Percentiles rank a stretch among this genome's conserved stretches.
phyloP scores from a whole-genome alignment of 64 coral and sea anemone genomes.

The Stichodactyla mertensii region DNA sequence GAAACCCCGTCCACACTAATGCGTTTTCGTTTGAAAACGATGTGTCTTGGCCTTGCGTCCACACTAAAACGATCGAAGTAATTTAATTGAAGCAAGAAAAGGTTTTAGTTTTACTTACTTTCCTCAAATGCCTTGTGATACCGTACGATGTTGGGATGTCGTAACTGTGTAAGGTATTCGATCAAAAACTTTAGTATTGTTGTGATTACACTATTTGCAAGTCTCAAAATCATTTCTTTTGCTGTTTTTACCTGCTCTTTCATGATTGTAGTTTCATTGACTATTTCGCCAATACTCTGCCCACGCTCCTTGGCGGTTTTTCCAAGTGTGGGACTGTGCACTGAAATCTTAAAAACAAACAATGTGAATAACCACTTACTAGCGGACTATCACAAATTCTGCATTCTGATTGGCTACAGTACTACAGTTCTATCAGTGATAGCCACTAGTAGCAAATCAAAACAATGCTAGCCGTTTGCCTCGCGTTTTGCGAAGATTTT shows the following conservation, averaged over 20 bases:
- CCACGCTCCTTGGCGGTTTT: constrained; percentile 94
- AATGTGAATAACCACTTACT: neutral
- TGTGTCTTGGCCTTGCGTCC: no score
- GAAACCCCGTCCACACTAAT: no score
- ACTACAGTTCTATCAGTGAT: no score
- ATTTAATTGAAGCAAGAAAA: neutral
- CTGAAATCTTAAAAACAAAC: constrained; percentile 69
- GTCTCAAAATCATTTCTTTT: no score
- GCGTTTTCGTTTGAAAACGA: no score
- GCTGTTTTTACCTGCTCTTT: constrained; percentile 79
- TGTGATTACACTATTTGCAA: no score
- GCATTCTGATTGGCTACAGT: no score
- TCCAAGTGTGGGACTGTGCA: constrained; percentile 82
- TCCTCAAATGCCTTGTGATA: constrained; percentile 97
- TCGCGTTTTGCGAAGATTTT: no score
- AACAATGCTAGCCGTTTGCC: no score
- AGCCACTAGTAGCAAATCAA: no score
- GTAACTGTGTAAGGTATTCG: constrained; percentile 46
- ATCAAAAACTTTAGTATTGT: neutral
- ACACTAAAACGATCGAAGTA: no score
- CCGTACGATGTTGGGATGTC: constrained; percentile 91
- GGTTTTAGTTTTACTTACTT: constrained; percentile 48
- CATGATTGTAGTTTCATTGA: constrained; percentile 92
- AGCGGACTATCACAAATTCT: no score
- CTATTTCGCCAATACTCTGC: constrained; percentile 86